A percentile compares a stretch with the other conserved stretches of the same genome.
These are phyloP conservation scores for Polyergus mexicanus DNA, from an alignment of 1,140 invertebrate species.

Conservation along the genomic window DNA sequence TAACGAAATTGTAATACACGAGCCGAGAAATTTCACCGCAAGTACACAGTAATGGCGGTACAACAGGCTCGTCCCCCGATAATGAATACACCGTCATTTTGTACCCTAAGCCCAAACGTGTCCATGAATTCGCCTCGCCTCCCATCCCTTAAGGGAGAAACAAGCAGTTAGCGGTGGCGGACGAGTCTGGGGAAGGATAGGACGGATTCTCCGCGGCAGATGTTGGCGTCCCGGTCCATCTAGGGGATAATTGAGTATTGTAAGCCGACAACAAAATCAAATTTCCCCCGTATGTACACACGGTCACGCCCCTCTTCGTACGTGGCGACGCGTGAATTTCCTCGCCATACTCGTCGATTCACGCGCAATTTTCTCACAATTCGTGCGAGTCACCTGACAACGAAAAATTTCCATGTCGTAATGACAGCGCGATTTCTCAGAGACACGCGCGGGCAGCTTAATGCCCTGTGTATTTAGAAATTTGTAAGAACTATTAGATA, in stretches of 20 bases:
- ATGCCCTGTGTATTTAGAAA: not conserved
- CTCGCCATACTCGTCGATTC: not conserved
- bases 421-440: slow-evolving; percentile 23
- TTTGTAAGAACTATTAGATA: not conserved
- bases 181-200: slow-evolving; percentile 24
- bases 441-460: slow-evolving; percentile 23
- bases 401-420: slow-evolving; percentile 28
- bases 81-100: slow-evolving; percentile 44
- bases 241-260: slow-evolving; percentile 83
- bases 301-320: slow-evolving; percentile 33
- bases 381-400: slow-evolving; percentile 15
- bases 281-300: slow-evolving; percentile 71
- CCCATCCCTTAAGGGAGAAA: slow-evolving; percentile 70
- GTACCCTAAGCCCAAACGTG: slow-evolving; percentile 23
- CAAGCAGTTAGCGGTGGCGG: slow-evolving; percentile 62
- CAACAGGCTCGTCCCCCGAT: slow-evolving; percentile 1
- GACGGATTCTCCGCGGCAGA: slow-evolving; percentile 71
- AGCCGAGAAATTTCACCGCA: not conserved
- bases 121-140: slow-evolving; percentile 70
- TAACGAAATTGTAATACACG: slow-evolving; percentile 5
- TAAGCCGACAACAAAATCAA: slow-evolving; percentile 83
- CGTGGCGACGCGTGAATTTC: slow-evolving; percentile 36
- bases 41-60: not conserved
- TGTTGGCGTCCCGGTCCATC: slow-evolving; percentile 67
- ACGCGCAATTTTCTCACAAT: not conserved